Evolutionary conservation across 1,140 invertebrate genomes (phyloP).

Genomic region (Eumeta japonica): DNA sequence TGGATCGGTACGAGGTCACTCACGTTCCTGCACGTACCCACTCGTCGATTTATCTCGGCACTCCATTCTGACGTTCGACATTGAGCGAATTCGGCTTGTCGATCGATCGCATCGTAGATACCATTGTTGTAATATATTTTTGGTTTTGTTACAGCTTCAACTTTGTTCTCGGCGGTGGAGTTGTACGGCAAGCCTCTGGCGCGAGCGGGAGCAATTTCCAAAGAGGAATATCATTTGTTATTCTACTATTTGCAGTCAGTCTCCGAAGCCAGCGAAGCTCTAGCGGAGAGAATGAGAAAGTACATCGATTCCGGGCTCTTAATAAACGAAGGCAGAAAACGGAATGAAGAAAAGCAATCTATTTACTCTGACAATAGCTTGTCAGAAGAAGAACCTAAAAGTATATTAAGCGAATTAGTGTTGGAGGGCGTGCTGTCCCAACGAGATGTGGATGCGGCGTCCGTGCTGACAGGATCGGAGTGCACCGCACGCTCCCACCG

Average conservation of each 20-base stretch:
- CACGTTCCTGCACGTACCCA: too few species aligned
- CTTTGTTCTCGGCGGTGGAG: constrained; percentile 46
- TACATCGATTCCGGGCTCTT: constrained; percentile 52
- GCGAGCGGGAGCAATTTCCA: constrained; percentile 44
- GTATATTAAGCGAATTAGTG: constrained; percentile 47
- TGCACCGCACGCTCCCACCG: constrained; percentile 22
- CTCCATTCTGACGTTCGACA: too few species aligned
- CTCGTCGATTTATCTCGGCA: too few species aligned
- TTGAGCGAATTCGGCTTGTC: too few species aligned
- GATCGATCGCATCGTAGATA: too few species aligned
- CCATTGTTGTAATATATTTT: too few species aligned
- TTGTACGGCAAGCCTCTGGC: constrained; percentile 49
- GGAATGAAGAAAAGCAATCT: constrained; percentile 17
- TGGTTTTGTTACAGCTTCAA: constrained; percentile 45
- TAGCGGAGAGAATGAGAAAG: constrained; percentile 48
- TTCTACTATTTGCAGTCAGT: constrained; percentile 52
- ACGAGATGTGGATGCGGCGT: constrained; percentile 43
- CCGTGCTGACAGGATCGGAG: constrained; percentile 31
- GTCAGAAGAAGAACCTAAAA: constrained; percentile 31
- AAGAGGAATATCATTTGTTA: constrained; percentile 48
- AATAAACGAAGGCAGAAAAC: constrained; percentile 24
- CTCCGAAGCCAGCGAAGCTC: constrained; percentile 49
- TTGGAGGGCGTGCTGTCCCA: constrained; percentile 47
- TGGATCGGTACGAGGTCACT: too few species aligned
- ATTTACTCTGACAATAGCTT: constrained; percentile 7